These are phyloP conservation scores for Charadrius vociferus DNA, from an alignment of 2,113 vertebrate species.

Conservation along the genomic window DNA sequence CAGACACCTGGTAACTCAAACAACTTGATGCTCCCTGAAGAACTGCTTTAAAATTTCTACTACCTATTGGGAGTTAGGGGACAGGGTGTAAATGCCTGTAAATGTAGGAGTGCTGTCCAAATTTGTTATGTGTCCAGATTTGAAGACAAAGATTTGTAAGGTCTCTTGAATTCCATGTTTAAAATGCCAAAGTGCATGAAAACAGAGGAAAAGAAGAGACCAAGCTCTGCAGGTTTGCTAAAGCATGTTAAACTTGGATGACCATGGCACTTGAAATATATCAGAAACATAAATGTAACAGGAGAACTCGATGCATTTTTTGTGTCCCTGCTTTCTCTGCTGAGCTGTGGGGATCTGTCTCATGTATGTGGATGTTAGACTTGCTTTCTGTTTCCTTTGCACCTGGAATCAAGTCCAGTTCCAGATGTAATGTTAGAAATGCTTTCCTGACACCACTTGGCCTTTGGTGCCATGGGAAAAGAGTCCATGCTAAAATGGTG, in stretches of 20 bases:
- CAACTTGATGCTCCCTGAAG: not conserved
- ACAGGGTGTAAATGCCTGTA: not conserved
- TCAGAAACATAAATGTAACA: not conserved
- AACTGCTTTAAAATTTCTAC: not conserved
- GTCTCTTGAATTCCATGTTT: not conserved
- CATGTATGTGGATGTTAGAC: not conserved
- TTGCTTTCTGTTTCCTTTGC: not conserved
- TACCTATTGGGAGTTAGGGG: not conserved
- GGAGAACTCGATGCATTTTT: not conserved
- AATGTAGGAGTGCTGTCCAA: not conserved
- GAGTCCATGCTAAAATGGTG: not conserved
- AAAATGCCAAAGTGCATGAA: not conserved
- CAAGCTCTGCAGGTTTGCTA: not conserved
- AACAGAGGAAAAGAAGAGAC: not conserved
- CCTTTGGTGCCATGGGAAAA: not conserved
- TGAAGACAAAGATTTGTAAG: not conserved
- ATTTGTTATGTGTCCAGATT: not conserved
- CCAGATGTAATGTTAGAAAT: not conserved
- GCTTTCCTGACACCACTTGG: not conserved
- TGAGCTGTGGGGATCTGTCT: not conserved
- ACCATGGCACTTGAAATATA: not conserved
- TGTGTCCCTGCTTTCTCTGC: not conserved
- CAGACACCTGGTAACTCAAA: not conserved
- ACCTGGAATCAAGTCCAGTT: not conserved
- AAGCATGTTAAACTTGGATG: not conserved